Conservation (phyloP, 2,888 invertebrate species). For the Athalia circularis region DNA sequence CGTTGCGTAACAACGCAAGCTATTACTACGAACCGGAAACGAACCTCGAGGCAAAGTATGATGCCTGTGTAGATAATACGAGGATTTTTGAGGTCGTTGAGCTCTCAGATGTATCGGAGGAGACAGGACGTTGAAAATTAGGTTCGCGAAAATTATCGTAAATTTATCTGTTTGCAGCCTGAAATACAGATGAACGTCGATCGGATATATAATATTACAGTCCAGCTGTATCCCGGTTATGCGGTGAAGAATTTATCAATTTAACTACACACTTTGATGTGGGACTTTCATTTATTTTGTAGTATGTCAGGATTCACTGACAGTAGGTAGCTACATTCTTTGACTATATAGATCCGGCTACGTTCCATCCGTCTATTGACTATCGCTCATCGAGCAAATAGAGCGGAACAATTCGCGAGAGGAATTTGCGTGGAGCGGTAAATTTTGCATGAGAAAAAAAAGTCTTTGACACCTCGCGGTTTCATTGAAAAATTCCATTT, state of each 20-base stretch:
- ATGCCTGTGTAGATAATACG: background rate
- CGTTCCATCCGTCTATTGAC: slow-evolving; percentile 27
- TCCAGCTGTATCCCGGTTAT: background rate
- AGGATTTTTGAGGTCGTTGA: slow-evolving; percentile 42
- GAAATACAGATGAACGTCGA: background rate
- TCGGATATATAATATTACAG: too few relatives aligned
- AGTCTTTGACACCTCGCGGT: too few relatives aligned
- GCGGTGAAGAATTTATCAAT: too few relatives aligned
- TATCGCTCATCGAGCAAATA: slow-evolving; percentile 27
- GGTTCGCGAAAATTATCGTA: slow-evolving; percentile 13
- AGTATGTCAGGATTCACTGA: background rate
- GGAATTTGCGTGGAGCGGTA: slow-evolving; percentile 18
- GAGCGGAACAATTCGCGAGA: slow-evolving; percentile 27
- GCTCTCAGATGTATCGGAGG: slow-evolving; percentile 3
- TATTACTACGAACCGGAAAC: slow-evolving; percentile 38
- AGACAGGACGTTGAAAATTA: slow-evolving; percentile 1
- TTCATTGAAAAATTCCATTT: too few relatives aligned
- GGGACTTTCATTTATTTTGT: background rate
- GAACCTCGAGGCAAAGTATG: slow-evolving; percentile 9
- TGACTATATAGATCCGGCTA: slow-evolving; percentile 29
- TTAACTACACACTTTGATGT: too few relatives aligned
- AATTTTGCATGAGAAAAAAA: background rate
- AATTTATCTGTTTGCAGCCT: background rate
- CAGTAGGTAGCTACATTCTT: slow-evolving; percentile 11
- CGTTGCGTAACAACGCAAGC: slow-evolving; percentile 22